Conservation (phyloP, 1,140 invertebrate species). For the Chionoecetes opilio region DNA sequence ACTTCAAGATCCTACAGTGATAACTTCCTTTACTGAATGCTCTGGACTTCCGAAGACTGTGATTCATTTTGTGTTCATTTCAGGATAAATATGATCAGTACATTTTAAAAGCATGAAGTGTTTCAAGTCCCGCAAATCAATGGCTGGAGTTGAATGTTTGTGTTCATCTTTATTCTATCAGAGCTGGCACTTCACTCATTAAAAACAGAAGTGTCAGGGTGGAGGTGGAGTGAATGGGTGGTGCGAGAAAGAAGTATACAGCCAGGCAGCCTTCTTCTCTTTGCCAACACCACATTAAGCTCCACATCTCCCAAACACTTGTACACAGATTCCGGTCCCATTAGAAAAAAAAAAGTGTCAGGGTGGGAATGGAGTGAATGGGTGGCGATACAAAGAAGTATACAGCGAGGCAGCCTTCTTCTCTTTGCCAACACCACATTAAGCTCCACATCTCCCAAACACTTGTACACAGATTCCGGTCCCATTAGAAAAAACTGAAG, state of each 20-base stretch:
- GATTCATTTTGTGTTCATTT: slow-evolving; percentile 64
- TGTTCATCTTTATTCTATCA: neutral
- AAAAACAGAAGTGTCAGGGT: neutral
- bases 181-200: neutral
- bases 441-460: no score
- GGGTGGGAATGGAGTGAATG: neutral
- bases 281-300: neutral
- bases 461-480: no score
- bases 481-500: no score
- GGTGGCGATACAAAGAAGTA: neutral
- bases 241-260: slow-evolving; percentile 10
- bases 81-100: neutral
- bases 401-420: no score
- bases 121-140: neutral
- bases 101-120: neutral
- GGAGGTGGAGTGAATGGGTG: no score
- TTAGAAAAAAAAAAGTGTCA: neutral
- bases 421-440: neutral
- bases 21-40: neutral
- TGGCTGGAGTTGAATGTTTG: neutral
- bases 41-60: slow-evolving; percentile 50
- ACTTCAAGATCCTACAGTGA: slow-evolving; percentile 21
- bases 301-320: no score
- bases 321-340: no score
- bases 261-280: slow-evolving; percentile 10